Base-by-base conservation (phyloP, 2,797 vertebrate species). In the Enteromius paludinosus region DNA sequence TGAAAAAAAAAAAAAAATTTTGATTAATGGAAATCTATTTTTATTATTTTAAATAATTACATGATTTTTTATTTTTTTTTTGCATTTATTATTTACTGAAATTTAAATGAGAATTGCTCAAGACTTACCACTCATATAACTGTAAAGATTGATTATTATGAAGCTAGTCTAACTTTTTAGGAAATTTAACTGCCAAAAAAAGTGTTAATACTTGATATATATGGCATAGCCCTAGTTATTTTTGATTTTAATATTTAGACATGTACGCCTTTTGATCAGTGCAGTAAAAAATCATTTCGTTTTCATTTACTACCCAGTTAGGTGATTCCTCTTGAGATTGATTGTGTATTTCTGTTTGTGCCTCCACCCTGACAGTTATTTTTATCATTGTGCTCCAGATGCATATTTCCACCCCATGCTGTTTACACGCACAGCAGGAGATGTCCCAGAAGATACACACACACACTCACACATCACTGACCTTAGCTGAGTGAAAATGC, bases 361-460 rank as follows among this genome's bases (percentile, higher is more conserved):
- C 43, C 69, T 85, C 80, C 80, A 82, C 74, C 80, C 75, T 82
- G 70, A 74, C 75, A 49, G 47, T 38, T 83, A 83, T 85, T 85
- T 82, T 78, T 68, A 69, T 59, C 70, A 47, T 73, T 41, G 77
- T 47, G 28, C 75, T 79, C 62, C 59, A 80, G 78, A 70, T 73
- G 33, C 73, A 68, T 78, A 66, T 85, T 85, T 62, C 64, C 82
- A 75, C 35, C 61, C 69, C 28, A 74, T 71, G 69, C 66, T 85
- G 78, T 84, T 79, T 82, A 79, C 75, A 65, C 10, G 1, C 73
- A 75, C 73, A 71, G 47, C n/a, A 35, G 59, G 61, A 85, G 61
- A 62, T 65, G 52, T 61, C 77, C 73, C 35, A 14, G 5, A 62
- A 71, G 15, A 62, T 18, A 75, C 77, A 70, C 30, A 70, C 30